phyloP scores from a whole-genome alignment of 2,888 invertebrate genomes.

The Mesorhabditis spiculigera region DNA sequence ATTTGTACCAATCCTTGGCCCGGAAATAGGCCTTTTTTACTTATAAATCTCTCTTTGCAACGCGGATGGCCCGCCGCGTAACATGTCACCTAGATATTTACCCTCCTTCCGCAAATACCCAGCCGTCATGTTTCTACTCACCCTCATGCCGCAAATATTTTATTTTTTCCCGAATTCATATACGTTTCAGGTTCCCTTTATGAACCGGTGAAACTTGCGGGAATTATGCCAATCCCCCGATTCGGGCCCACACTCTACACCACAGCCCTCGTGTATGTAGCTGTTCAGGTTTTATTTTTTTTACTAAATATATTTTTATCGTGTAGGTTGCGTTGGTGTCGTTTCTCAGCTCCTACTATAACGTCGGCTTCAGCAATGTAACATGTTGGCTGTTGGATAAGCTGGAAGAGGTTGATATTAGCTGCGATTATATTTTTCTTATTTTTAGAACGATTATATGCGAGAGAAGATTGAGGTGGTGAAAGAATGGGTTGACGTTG shows the following conservation, averaged over 20 bases:
- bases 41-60: too few relatives aligned
- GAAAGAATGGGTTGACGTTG: conserved; percentile 22
- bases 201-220: too few relatives aligned
- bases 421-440: background rate
- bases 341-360: conserved; percentile 42
- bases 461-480: conserved; percentile 26
- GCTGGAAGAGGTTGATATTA: conserved; percentile 31
- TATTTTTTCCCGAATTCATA: background rate
- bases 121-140: too few relatives aligned
- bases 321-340: conserved; percentile 38
- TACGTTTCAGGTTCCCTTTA: too few relatives aligned
- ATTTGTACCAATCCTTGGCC: too few relatives aligned
- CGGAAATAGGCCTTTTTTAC: too few relatives aligned
- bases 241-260: conserved; percentile 17
- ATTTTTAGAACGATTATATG: conserved; percentile 30
- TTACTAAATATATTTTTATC: background rate
- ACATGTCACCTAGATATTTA: too few relatives aligned
- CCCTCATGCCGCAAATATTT: background rate
- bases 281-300: conserved; percentile 19
- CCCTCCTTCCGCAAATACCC: too few relatives aligned
- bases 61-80: too few relatives aligned
- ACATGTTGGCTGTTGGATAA: conserved; percentile 28
- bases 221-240: too few relatives aligned
- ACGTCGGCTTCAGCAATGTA: conserved; percentile 34
- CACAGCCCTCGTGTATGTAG: conserved; percentile 18